Conservation (phyloP, 2,888 invertebrate genomes). For the Cyrtodaria siliqua region DNA sequence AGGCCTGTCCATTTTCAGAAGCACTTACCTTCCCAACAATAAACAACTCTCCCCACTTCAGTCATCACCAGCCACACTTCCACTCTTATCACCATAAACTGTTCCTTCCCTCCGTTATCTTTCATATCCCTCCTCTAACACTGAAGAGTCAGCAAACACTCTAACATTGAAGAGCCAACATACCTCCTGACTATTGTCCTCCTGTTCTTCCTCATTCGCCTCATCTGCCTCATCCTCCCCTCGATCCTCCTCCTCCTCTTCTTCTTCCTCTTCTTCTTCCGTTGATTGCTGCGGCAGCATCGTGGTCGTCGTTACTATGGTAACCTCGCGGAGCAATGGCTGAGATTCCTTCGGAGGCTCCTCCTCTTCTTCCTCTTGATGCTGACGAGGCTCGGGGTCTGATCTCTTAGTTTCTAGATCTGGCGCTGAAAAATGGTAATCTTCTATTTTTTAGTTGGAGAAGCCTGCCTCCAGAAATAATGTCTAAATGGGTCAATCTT, state of each 20-base stretch:
- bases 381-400: slow-evolving; percentile 62
- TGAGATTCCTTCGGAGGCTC: slow-evolving; percentile 76
- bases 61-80: too few species aligned
- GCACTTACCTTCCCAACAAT: too few species aligned
- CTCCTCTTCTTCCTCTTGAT: slow-evolving; percentile 67
- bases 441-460: too few species aligned
- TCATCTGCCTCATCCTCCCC: slow-evolving; percentile 39
- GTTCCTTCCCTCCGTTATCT: too few species aligned
- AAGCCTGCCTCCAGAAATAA: too few species aligned
- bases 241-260: slow-evolving; percentile 46
- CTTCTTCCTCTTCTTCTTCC: slow-evolving; percentile 39
- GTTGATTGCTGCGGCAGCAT: slow-evolving; percentile 34
- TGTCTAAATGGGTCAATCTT: too few species aligned
- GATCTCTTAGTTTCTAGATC: slow-evolving; percentile 68
- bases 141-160: too few species aligned
- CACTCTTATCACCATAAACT: too few species aligned
- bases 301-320: slow-evolving; percentile 62
- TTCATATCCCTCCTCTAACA: too few species aligned
- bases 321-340: slow-evolving; percentile 74
- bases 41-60: too few species aligned
- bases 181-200: slow-evolving; percentile 53
- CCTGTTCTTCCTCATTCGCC: slow-evolving; percentile 46
- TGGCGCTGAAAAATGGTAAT: slow-evolving; percentile 77
- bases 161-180: not conserved
- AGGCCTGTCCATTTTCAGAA: too few species aligned